Conservation (phyloP, 2,797 vertebrate species). For the Siniperca obscura region DNA sequence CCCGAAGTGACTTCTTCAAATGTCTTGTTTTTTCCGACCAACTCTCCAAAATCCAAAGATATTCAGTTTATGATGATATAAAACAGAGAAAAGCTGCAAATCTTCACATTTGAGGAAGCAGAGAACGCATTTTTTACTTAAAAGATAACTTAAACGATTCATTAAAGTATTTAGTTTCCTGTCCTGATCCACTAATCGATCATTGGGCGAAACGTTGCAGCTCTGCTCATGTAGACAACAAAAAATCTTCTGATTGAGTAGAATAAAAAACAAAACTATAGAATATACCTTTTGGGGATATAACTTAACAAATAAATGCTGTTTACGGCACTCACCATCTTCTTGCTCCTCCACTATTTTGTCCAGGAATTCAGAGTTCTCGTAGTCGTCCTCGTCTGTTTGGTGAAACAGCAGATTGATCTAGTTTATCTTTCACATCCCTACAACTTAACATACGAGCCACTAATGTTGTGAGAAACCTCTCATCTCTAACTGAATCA, state of each 20-base stretch:
- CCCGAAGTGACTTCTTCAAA: no score
- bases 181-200: background rate
- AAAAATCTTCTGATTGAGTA: background rate
- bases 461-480: no score
- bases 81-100: background rate
- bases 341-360: background rate
- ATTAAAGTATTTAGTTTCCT: background rate
- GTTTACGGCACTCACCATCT: slow-evolving; percentile 16
- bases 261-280: background rate
- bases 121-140: background rate
- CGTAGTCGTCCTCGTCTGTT: slow-evolving; percentile 74
- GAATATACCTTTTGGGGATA: background rate
- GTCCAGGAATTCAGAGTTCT: slow-evolving; percentile 62
- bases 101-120: no score
- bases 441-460: background rate
- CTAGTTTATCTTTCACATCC: background rate
- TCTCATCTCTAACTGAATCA: background rate
- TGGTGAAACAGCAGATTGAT: slow-evolving; percentile 3
- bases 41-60: no score
- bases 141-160: background rate
- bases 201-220: background rate
- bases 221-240: background rate
- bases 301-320: background rate
- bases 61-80: background rate
- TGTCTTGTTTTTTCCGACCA: no score